Conservation (phyloP, 2,113 vertebrate species). For the Petromus typicus region DNA sequence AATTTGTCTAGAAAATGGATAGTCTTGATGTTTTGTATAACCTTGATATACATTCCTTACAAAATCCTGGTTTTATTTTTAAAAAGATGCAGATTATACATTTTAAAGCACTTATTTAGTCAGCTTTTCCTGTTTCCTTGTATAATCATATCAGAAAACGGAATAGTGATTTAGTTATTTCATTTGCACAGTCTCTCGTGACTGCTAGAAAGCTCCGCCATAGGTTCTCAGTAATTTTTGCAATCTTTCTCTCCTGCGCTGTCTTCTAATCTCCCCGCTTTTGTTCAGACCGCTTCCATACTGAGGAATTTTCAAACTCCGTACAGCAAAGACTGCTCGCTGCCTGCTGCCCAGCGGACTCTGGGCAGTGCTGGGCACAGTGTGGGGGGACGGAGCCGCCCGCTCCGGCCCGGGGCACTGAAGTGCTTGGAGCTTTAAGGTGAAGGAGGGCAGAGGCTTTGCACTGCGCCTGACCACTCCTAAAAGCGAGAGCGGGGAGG, state of each 20-base stretch:
- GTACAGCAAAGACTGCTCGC: neutral
- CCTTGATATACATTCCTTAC: slow-evolving; percentile 43
- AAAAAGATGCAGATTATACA: slow-evolving; percentile 62
- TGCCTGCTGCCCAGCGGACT: neutral
- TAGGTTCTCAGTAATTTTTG: neutral
- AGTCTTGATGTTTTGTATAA: slow-evolving; percentile 62
- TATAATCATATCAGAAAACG: slow-evolving; percentile 61
- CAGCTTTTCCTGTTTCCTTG: slow-evolving; percentile 57
- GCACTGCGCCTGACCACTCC: neutral
- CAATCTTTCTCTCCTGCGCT: neutral
- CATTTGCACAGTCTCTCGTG: neutral
- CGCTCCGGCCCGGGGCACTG: neutral
- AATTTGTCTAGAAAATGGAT: slow-evolving; percentile 50
- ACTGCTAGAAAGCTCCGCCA: neutral
- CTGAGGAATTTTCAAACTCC: neutral
- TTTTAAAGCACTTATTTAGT: slow-evolving; percentile 68
- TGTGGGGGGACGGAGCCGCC: neutral
- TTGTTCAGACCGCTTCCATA: neutral
- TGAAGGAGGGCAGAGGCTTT: neutral
- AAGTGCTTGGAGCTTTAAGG: neutral
- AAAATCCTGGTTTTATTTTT: slow-evolving; percentile 65
- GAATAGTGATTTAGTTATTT: slow-evolving; percentile 55
- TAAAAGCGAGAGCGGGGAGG: neutral
- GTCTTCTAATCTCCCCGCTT: neutral
- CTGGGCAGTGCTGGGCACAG: neutral